Percentiles rank a stretch among this genome's conserved stretches.
Conservation (phyloP, 2,113 vertebrate genomes). For the Odontesthes bonariensis region DNA sequence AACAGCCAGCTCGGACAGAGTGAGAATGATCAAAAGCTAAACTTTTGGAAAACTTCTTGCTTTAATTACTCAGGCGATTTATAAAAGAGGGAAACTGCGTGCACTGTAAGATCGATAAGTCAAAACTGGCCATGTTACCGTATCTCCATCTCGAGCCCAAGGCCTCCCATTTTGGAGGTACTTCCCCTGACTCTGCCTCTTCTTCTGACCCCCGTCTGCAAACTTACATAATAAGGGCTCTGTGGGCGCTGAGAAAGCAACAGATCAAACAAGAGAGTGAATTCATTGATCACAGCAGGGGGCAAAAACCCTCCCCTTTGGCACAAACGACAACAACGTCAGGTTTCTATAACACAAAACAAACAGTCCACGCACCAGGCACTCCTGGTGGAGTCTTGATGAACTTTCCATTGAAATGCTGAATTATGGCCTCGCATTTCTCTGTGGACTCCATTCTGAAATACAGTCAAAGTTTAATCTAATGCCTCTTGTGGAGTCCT, state of each 20-base stretch:
- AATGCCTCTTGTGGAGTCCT: neutral
- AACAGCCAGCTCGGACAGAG: conserved; percentile 7
- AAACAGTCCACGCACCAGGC: conserved; percentile 83
- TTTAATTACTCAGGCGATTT: neutral
- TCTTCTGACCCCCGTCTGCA: conserved; percentile 96
- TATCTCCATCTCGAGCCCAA: conserved; percentile 90
- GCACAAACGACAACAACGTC: conserved; percentile 48
- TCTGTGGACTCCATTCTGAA: conserved; percentile 94
- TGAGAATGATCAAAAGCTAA: neutral
- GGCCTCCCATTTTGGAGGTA: conserved; percentile 90
- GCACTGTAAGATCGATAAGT: neutral
- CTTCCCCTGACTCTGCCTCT: conserved; percentile 92
- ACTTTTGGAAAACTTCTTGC: neutral
- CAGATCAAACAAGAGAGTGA: conserved; percentile 58
- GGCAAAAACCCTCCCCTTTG: conserved; percentile 33
- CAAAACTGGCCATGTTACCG: conserved; percentile 74
- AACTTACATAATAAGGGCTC: conserved; percentile 97
- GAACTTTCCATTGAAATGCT: conserved; percentile 95
- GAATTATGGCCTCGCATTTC: conserved; percentile 94
- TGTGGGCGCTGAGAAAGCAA: conserved; percentile 83
- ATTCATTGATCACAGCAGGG: conserved; percentile 37
- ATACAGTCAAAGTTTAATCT: conserved; percentile 5
- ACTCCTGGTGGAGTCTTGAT: conserved; percentile 92
- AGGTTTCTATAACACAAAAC: conserved; percentile 32
- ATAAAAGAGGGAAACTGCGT: neutral